Evolutionary conservation across 1,140 invertebrate genomes (phyloP).

Genomic region (Campoletis sonorensis): DNA sequence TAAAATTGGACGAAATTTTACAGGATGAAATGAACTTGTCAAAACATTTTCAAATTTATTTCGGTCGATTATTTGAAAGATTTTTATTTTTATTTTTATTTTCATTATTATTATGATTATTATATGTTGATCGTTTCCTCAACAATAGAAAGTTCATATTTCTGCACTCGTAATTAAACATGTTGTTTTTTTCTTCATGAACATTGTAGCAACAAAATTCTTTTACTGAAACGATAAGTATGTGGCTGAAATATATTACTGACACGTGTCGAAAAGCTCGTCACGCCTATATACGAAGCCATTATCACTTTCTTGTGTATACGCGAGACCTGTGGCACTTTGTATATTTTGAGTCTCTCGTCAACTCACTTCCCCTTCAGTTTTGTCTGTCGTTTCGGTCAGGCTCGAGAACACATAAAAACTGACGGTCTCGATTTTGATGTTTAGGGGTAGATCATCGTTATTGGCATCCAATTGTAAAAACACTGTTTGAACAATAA

Average conservation of each 20-base stretch:
- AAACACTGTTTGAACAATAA: not conserved
- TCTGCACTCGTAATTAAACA: not conserved
- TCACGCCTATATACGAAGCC: slow-evolving; percentile 4
- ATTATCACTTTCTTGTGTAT: slow-evolving; percentile 22
- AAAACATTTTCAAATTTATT: too few species aligned
- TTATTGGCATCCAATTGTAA: not conserved
- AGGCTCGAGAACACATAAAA: not conserved
- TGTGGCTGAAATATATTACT: slow-evolving; percentile 16
- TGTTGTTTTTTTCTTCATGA: not conserved
- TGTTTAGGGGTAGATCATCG: not conserved
- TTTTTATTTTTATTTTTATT: too few species aligned
- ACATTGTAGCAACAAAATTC: not conserved
- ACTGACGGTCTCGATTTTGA: not conserved
- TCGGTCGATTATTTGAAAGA: too few species aligned
- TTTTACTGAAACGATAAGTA: too few species aligned
- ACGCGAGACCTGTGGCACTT: slow-evolving; percentile 7
- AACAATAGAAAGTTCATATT: too few species aligned
- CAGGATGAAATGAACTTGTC: too few species aligned
- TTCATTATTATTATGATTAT: too few species aligned
- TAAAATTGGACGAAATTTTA: too few species aligned
- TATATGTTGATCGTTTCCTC: too few species aligned
- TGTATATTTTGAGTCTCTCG: slow-evolving; percentile 20
- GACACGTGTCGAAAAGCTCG: slow-evolving; percentile 52
- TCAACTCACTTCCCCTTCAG: not conserved
- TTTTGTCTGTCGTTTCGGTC: not conserved